Base-by-base conservation (phyloP, 2,888 invertebrate genomes). In the Lochmaea crataegi region DNA sequence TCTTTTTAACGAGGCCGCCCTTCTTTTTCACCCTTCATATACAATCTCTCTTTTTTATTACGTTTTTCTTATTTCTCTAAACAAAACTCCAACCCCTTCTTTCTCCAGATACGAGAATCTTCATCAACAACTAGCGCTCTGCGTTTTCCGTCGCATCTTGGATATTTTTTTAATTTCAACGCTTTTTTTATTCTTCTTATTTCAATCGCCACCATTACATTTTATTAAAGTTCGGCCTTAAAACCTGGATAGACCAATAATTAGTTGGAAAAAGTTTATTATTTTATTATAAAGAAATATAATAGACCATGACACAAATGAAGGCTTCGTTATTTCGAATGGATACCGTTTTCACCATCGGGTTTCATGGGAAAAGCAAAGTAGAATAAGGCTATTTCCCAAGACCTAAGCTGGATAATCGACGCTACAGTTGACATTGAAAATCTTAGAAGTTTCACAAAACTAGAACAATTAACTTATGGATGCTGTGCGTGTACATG, bases 1-100 rank as follows among this genome's bases (percentile, higher is more conserved):
- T 80, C 80, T 82, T 82, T 85, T 83, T 83, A 82, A 80, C 80
- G 81, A 81, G 82, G 81, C 82, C 84, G 85, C 84, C 81, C 81
- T 82, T 81, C 81, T 82, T 82, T 63, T 80, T 81, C 81, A 77
- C 80, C 82, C 81, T 80, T 79, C 80, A 76, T 80, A 80, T 80
- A 78, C 80, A 76, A 76, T 77, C 77, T 79, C 76, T 78, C 76
- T 78, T 78, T 78, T 78, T 80, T 78, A 10, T 16, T 78, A 78
- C 78, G 76, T 81, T 81, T 80, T 81, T 79, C 80, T 82, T 81
- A 80, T 80, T 80, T 81, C 79, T 78, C 81, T 79, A 80, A 81
- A 81, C 80, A 81, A 81, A 81, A 80, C 73, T 75, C 77, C 78
- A 79, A 78, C 78, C 77, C 77, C 79, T 79, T 79, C 76, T 73